These are phyloP conservation scores for Hemaris fuciformis DNA, from an alignment of 2,888 invertebrate genomes.

Conservation along the genomic window DNA sequence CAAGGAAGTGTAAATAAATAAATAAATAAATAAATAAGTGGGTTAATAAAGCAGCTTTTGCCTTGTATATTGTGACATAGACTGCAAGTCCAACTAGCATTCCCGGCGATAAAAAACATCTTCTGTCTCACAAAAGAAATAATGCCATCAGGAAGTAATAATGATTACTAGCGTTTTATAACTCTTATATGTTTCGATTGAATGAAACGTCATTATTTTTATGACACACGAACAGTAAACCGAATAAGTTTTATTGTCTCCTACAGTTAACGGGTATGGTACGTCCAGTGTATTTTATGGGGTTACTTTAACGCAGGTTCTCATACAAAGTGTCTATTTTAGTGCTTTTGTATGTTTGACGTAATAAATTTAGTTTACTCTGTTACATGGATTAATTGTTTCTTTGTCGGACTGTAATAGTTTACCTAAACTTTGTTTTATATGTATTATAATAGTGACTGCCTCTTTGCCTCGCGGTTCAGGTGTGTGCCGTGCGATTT, in stretches of 20 bases:
- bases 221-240: conserved; percentile 4
- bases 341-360: neutral
- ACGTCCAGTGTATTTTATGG: neutral
- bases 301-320: neutral
- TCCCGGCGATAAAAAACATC: neutral
- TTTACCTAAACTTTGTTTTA: conserved; percentile 9
- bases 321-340: neutral
- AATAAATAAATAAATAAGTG: no score
- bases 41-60: no score
- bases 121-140: neutral
- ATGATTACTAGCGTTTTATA: neutral
- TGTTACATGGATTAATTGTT: neutral
- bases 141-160: neutral
- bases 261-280: neutral
- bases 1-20: no score
- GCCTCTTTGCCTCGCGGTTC: no score
- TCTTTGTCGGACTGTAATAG: neutral
- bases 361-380: neutral
- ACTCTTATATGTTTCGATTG: neutral
- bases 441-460: neutral
- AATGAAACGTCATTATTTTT: conserved; percentile 13
- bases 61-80: no score
- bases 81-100: no score
- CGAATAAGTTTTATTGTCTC: neutral
- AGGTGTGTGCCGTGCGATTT: no score